Evolutionary conservation across 2,113 vertebrate genomes (phyloP).

Genomic region (Spea multiplicata): DNA sequence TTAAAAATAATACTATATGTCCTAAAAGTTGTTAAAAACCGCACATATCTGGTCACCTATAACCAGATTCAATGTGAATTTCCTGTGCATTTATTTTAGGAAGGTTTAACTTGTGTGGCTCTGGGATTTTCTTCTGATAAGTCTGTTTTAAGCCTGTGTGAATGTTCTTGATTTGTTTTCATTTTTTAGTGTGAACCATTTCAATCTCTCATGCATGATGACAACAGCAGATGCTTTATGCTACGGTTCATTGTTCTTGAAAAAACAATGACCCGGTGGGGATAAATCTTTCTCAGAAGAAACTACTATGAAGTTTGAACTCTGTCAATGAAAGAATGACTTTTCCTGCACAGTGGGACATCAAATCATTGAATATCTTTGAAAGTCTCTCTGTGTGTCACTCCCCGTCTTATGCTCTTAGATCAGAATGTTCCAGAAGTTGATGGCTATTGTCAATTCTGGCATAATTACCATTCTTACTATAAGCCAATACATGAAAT

Average conservation of each 20-base stretch:
- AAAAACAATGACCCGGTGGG: conserved; percentile 23
- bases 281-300: neutral
- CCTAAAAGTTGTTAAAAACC: no score
- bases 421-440: neutral
- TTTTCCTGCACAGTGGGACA: neutral
- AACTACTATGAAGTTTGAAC: neutral
- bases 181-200: conserved; percentile 8
- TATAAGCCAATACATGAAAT: no score
- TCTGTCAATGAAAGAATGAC: conserved; percentile 8
- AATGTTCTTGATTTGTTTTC: conserved; percentile 1
- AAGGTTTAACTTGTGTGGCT: neutral
- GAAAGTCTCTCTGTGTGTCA: neutral
- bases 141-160: neutral
- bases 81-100: neutral
- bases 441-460: neutral
- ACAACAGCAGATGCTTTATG: conserved; percentile 18
- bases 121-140: neutral
- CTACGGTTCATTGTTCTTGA: conserved; percentile 21
- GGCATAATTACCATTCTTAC: neutral
- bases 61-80: no score
- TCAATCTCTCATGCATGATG: conserved; percentile 17
- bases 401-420: neutral
- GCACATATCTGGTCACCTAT: no score
- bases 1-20: no score
- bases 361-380: neutral